A percentile compares a stretch with the other conserved stretches of the same genome.
These are phyloP conservation scores for Hystrix brachyura DNA, from an alignment of 2,113 vertebrate genomes.

Conservation along the genomic window DNA sequence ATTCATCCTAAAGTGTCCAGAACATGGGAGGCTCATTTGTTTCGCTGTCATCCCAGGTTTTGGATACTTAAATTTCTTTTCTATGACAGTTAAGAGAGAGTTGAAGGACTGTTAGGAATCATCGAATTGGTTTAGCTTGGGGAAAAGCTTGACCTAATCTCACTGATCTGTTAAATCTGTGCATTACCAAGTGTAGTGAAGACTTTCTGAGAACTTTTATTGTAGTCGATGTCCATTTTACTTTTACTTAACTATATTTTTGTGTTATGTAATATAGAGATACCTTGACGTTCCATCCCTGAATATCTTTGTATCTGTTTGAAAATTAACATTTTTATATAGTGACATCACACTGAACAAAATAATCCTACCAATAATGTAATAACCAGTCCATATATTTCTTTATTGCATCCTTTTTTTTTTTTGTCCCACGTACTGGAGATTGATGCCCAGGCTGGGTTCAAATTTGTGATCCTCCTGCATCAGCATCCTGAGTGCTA, in stretches of 20 bases:
- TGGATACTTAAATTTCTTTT: constrained; percentile 6
- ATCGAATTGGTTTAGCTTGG: neutral
- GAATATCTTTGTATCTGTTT: neutral
- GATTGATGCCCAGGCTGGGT: neutral
- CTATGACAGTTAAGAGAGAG: constrained; percentile 3
- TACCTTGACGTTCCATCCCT: neutral
- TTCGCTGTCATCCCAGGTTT: neutral
- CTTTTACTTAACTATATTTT: neutral
- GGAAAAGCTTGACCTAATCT: neutral
- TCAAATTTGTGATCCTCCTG: neutral
- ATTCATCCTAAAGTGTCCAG: neutral
- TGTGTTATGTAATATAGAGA: constrained; percentile 31
- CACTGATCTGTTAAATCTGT: neutral
- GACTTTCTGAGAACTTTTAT: neutral
- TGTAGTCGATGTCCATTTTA: neutral
- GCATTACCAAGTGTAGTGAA: neutral
- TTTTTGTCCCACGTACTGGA: neutral
- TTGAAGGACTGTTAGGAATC: constrained; percentile 19
- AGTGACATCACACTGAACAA: constrained; percentile 33
- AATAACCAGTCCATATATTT: neutral
- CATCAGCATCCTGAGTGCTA: neutral
- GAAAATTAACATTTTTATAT: neutral
- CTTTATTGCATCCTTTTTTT: neutral
- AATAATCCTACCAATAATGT: neutral
- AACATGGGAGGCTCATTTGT: neutral